Conservation (phyloP, 2,113 vertebrate species). For the Hymenochirus boettgeri region DNA sequence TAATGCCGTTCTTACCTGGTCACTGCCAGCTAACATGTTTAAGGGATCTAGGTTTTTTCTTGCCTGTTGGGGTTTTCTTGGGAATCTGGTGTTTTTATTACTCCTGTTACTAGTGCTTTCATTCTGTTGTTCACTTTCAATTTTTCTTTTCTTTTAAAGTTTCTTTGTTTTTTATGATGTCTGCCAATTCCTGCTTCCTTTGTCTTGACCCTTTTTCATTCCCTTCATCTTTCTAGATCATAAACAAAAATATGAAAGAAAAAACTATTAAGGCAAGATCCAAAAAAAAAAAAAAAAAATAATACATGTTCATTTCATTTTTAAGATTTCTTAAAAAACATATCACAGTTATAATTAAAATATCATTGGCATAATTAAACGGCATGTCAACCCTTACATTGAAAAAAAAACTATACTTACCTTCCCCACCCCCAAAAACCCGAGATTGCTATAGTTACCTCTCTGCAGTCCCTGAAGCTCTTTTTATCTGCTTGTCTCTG, state of each 20-base stretch:
- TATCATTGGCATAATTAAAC: too few relatives aligned
- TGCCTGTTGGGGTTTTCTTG: background rate
- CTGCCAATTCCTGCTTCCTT: background rate
- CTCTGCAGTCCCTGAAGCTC: too few relatives aligned
- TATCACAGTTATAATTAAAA: too few relatives aligned
- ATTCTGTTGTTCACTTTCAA: conserved; percentile 1
- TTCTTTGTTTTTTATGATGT: conserved; percentile 44
- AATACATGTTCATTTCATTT: too few relatives aligned
- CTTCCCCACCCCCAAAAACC: too few relatives aligned
- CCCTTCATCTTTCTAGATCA: conserved; percentile 70
- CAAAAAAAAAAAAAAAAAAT: too few relatives aligned
- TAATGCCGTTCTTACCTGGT: conserved; percentile 61
- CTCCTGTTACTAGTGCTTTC: background rate
- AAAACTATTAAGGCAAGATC: too few relatives aligned
- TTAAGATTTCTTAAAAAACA: too few relatives aligned
- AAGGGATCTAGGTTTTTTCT: conserved; percentile 54
- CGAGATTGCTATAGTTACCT: too few relatives aligned
- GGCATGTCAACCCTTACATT: too few relatives aligned
- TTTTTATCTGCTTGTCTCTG: too few relatives aligned
- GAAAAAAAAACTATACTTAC: too few relatives aligned
- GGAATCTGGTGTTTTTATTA: background rate
- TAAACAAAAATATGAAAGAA: conserved; percentile 16
- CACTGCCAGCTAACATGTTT: conserved; percentile 56
- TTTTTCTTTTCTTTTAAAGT: conserved; percentile 48
- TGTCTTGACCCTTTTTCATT: conserved; percentile 59